Evolutionary conservation across 1,140 invertebrate species (phyloP), one percentile per base, ranked within the genome.

Genomic region (Diabrotica undecimpunctata): DNA sequence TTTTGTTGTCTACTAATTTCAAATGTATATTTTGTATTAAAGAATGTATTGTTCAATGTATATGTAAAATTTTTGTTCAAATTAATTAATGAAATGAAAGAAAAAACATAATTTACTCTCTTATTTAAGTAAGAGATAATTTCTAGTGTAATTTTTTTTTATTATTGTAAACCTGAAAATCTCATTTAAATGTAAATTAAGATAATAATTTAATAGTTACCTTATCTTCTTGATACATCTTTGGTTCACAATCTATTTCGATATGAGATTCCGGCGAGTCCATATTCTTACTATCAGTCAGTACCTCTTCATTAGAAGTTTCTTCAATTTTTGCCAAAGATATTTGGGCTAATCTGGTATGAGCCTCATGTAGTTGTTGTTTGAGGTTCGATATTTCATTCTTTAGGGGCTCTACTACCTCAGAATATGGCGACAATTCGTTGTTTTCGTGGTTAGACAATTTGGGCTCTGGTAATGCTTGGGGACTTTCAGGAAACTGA

Each of bases 361-460:
- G 82, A 0, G 85, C 75, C 13, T 82, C 77, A 1, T 81, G 74
- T 39, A 86, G 81, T 73, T 86, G 83, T 0, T 81, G 77, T 66
- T 81, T 80, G 51, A 86, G 74, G 60, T 80, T 80, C 6, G 77
- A 69, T 14, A 86, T 81, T 79, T 86, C 85, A 54, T 84, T 82
- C 66, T 85, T 83, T 35, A 86, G 58, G 5, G 79, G 75, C 65
- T 81, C 77, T 0, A 76, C 72, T 11, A 77, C 66, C 62, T 77
- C 74, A 11, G 71, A 68, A 25, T 66, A 70, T 6, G 77, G 70
- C 8, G 72, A 75, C 9, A 68, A 52, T 51, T 74, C 73, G 59
- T 67, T 72, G 58, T 73, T 72, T 54, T 76, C 75, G 62, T 74
- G 74, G 66, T 74, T 66, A 14, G 75, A 77, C 37, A 78, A 61